These are phyloP conservation scores for Caradrina kadenii DNA, from an alignment of 2,888 invertebrate genomes.

Conservation along the genomic window DNA sequence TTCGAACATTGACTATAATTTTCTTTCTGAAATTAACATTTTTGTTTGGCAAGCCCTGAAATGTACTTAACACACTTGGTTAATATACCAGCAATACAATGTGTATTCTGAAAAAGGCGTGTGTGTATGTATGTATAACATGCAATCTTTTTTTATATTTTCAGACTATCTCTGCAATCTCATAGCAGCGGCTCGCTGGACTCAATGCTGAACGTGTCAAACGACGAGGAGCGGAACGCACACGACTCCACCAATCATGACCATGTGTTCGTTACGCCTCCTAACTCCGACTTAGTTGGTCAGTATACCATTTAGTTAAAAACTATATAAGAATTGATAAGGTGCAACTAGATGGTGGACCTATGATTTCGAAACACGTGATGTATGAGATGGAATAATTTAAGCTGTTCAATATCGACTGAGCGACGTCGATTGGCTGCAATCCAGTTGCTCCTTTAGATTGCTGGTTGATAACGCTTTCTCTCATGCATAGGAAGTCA, in stretches of 20 bases:
- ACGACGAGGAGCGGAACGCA: slow-evolving; percentile 93
- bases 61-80: neutral
- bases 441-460: neutral
- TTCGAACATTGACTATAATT: slow-evolving; percentile 2
- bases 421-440: neutral
- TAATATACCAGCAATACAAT: neutral
- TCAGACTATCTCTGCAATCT: slow-evolving; percentile 93
- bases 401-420: no score
- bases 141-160: slow-evolving; percentile 55
- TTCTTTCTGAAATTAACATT: slow-evolving; percentile 16
- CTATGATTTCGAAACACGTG: no score
- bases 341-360: no score
- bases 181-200: slow-evolving; percentile 96
- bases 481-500: neutral
- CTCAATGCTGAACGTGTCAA: slow-evolving; percentile 96
- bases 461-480: neutral
- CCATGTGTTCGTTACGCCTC: slow-evolving; percentile 80
- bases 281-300: slow-evolving; percentile 82
- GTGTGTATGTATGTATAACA: neutral
- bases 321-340: neutral
- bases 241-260: slow-evolving; percentile 85
- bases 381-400: no score
- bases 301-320: slow-evolving; percentile 25
- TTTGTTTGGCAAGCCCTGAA: slow-evolving; percentile 15
- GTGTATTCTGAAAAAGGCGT: no score